Evolutionary conservation across 2,888 invertebrate genomes (phyloP).

Genomic region (Cheilosia impressa): DNA sequence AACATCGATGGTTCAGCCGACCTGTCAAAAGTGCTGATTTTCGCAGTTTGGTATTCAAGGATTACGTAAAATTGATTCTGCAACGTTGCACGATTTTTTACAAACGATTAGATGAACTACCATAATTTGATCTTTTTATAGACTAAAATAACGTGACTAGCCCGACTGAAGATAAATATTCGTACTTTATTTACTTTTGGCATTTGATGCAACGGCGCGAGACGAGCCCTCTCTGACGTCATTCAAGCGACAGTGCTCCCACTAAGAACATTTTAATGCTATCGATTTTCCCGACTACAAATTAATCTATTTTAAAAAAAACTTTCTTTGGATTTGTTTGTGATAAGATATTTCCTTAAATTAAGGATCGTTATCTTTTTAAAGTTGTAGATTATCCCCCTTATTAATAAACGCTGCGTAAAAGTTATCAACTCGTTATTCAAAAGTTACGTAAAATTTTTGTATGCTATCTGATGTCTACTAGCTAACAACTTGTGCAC

Average conservation of each 20-base stretch:
- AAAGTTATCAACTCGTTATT: no score
- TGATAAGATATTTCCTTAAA: no score
- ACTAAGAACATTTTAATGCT: background rate
- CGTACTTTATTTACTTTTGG: constrained; percentile 52
- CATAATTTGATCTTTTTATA: background rate
- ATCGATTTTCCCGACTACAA: background rate
- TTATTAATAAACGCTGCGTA: no score
- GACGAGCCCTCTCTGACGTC: constrained; percentile 72
- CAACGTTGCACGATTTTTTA: no score
- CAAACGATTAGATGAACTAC: background rate
- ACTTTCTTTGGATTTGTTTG: no score
- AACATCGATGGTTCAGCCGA: background rate
- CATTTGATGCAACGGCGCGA: constrained; percentile 15
- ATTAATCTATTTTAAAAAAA: no score
- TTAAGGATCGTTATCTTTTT: no score
- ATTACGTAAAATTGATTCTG: constrained; percentile 25
- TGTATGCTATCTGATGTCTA: no score
- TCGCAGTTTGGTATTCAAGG: background rate
- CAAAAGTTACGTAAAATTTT: no score
- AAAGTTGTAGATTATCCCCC: no score
- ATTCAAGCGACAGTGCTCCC: background rate
- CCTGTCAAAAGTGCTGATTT: background rate
- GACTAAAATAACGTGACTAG: constrained; percentile 24
- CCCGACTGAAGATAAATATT: background rate
- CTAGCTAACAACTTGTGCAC: no score